Base-by-base conservation (phyloP, 2,888 invertebrate genomes). In the Nebria brevicollis region DNA sequence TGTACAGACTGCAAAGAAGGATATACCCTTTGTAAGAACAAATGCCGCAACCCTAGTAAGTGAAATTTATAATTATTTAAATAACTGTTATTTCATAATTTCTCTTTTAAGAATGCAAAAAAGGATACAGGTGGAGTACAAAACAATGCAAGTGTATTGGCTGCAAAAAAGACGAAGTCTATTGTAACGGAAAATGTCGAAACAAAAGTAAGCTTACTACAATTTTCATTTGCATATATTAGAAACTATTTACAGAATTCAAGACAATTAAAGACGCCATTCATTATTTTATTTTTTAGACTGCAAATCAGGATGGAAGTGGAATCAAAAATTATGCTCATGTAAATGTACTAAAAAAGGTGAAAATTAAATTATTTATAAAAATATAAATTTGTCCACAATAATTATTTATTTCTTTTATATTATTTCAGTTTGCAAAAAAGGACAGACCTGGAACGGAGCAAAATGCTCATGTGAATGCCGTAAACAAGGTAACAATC, bases 141-240 rank as follows among this genome's bases (percentile, higher is more conserved):
- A 25, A 77, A 43, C 20, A 42, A 6, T 70, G 77, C 25, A 43
- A 26, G 26, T 77, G 77, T 72, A 70, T 54, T 11, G 25, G 25
- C 1, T 77, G 77, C 26, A 68, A 68, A 77, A 70, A 42, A 15
- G 26, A n/a, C 4, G n/a, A 42, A 54, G n/a, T 41, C 6, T 15
- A 13, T 26, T 76, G 76, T 15, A 76, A 76, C 8, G 66, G 25
- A 13, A 43, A 77, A 20, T 77, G 70, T 42, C 42, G 42, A 5
- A 43, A 68, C 43, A 41, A 5, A 15, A 34, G 70, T 77, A 77
- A 70, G 70, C 11, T 70, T 34, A 34, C 34, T 5, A 34, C 34
- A 34, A 34, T 34, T 34, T 34, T 2, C 0, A 4, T 34, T 34
- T 34, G 4, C 7, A 54, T 54, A 0, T 54, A 54, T 54, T 54